phyloP scores from a whole-genome alignment of 2,797 vertebrate species.

The Triplophysa bombifrons region DNA sequence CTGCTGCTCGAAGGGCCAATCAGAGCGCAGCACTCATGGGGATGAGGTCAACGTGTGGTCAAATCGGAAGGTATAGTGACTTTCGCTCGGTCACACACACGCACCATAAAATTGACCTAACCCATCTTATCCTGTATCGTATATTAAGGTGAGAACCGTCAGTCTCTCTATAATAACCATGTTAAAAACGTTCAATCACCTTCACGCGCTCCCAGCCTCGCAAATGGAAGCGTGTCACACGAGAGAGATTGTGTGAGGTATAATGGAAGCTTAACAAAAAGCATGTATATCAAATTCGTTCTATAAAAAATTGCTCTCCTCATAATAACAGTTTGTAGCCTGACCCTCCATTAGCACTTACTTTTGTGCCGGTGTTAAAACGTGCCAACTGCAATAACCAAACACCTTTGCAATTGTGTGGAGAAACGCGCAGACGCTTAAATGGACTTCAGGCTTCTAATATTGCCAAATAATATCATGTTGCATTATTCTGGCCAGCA shows the following conservation, averaged over 20 bases:
- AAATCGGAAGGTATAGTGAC: conserved; percentile 3
- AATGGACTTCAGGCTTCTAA: conserved; percentile 9
- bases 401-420: not conserved
- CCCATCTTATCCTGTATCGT: not conserved
- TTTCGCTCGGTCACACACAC: not conserved
- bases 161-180: not conserved
- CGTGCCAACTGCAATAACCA: not conserved
- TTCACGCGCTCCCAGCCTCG: not conserved
- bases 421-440: not conserved
- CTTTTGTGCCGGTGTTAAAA: not conserved
- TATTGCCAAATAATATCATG: not conserved
- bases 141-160: conserved; percentile 19
- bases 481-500: not conserved
- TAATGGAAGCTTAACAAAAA: conserved; percentile 19
- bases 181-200: conserved; percentile 14
- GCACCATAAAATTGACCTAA: not conserved
- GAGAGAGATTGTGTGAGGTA: not conserved
- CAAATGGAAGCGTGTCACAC: not conserved
- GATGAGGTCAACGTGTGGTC: conserved; percentile 34
- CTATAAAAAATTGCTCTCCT: not conserved
- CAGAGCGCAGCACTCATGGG: not conserved
- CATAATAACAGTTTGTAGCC: not conserved
- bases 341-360: conserved; percentile 27
- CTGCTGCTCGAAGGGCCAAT: conserved; percentile 23
- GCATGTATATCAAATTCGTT: not conserved